Conservation (phyloP, 2,113 vertebrate genomes). For the Ranitomeya variabilis region DNA sequence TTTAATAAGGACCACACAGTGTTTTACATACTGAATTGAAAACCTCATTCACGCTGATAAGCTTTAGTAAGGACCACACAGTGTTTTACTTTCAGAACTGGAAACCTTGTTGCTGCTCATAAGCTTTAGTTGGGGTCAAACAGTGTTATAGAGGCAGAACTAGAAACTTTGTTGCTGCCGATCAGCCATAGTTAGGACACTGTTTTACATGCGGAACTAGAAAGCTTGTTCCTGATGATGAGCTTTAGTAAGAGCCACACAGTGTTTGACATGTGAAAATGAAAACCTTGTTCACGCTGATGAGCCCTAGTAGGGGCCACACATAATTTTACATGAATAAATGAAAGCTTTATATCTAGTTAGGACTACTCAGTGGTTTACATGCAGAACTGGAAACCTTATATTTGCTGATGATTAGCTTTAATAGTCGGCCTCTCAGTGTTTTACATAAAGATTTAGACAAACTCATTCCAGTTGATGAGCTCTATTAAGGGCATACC, state of each 20-base stretch:
- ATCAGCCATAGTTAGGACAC: not conserved
- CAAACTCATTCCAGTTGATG: not conserved
- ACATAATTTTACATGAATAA: not conserved
- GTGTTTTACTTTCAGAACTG: too few relatives aligned
- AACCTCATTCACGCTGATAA: too few relatives aligned
- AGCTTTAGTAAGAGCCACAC: too few relatives aligned
- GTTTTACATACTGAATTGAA: not conserved
- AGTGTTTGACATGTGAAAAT: not conserved
- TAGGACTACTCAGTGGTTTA: too few relatives aligned
- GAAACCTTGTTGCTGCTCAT: too few relatives aligned
- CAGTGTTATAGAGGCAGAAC: not conserved
- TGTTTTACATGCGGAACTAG: not conserved
- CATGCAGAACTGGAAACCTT: too few relatives aligned
- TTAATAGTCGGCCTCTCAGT: not conserved
- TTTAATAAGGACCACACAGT: not conserved
- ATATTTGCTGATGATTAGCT: too few relatives aligned
- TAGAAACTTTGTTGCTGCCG: not conserved
- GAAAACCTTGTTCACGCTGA: not conserved
- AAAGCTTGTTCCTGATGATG: not conserved
- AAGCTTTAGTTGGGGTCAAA: not conserved
- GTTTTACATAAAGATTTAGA: not conserved
- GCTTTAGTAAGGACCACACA: too few relatives aligned
- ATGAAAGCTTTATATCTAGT: too few relatives aligned
- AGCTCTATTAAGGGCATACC: not conserved
- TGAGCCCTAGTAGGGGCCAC: not conserved